Base-by-base conservation (phyloP, 2,888 invertebrate genomes). In the Eristalis pertinax region DNA sequence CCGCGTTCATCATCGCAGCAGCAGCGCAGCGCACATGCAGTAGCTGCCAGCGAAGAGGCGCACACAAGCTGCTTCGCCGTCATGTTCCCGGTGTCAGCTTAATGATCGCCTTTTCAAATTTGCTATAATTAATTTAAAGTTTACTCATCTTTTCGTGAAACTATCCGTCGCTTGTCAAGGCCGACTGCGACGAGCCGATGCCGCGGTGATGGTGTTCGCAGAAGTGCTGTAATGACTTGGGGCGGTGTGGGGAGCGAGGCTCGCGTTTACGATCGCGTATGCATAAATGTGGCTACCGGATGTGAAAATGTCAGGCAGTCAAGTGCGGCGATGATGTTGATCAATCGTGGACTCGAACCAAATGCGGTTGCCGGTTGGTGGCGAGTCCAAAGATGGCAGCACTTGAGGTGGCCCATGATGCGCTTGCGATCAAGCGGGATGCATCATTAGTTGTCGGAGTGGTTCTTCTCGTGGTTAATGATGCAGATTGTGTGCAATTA, bases 51-150 rank as follows among this genome's bases (percentile, higher is more conserved):
- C 24, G 13, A 13, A 8, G 19, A 8, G 8, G 50, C 19, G 50
- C n/a, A 8, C 50, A 19, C 50, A 13, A 38, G 38, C 13, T 2
- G 38, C 38, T 11, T 1, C 38, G 38, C 50, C 8, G 50, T 50
- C 50, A 19, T 50, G 50, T 13, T 43, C n/a, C 43, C 43, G 43
- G 43, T 50, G 50, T 50, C 19, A 8, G 50, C 19, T 50, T 69
- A 74, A 70, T 73, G 19, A 73, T 56, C 32, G 63, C 22, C 50
- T 83, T 78, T 83, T 63, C 32, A 58, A 72, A 69, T 58, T 84
- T 60, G 43, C 56, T 60, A 29, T 68, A 78, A 68, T 78, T 74
- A 73, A 72, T 56, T 56, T 67, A 62, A 78, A 68, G 68, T 74
- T 84, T 67, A 69, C 43, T 64, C 43, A 74, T 74, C 63, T 74